Base-by-base conservation (phyloP, 2,113 vertebrate genomes). In the Gobio gobio region DNA sequence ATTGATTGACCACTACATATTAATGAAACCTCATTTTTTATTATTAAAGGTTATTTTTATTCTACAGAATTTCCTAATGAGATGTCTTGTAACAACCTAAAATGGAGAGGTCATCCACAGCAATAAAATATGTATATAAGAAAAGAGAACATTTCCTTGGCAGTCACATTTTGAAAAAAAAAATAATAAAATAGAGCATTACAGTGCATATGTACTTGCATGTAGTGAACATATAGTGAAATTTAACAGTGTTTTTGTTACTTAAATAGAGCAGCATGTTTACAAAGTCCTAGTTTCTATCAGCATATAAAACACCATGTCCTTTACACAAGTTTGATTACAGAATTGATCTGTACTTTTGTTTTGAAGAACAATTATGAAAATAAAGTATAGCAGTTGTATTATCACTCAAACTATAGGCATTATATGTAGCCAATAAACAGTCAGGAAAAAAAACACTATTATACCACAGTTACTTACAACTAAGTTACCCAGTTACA, bases 31-130 rank as follows among this genome's bases (percentile, higher is more conserved):
- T 70, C 1, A 9, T 78, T 13, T 12, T 54, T 43, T 56, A 22
- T 56, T 82, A 82, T 22, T n/a, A 81, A 63, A 49, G 16, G 16
- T 12, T 10, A 72, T 54, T 72, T 80, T 59, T 49, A 66, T 81
- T 81, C 24, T 24, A 26, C 36, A 79, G 8, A 26, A 45, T 9
- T 45, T 26, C 14, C 5, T 18, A 47, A 63, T 45, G 13, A 61
- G 14, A 22, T 26, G 61, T 66, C 40, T 64, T 43, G 33, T 43
- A 43, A 59, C 10, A 66, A 51, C 16, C 13, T 47, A 20, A 59
- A 78, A 5, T 45, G 10, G 58, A 45, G 63, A 79, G 77, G 3
- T 43, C n/a, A 14, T 26, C 58, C 61, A 81, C 59, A 66, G 16
- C 40, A 64, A 24, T 51, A 49, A 8, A 26, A 49, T 49, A 3